Evolutionary conservation across 2,113 vertebrate species (phyloP).

Genomic region (Pedetes capensis): DNA sequence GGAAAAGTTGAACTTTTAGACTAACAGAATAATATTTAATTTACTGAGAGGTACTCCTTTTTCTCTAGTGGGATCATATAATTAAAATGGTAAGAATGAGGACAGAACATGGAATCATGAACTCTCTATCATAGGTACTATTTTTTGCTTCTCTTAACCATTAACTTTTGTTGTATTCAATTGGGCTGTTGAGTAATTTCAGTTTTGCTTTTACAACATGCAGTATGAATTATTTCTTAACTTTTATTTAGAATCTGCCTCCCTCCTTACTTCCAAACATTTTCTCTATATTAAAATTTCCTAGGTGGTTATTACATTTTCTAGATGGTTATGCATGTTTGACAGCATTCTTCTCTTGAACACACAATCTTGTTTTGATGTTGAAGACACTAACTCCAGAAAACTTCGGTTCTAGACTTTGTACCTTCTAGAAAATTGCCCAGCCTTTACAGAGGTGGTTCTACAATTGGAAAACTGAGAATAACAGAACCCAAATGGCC

Average conservation of each 20-base stretch:
- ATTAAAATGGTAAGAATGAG: neutral
- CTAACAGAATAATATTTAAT: neutral
- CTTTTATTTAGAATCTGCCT: neutral
- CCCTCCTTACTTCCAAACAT: neutral
- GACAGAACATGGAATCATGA: neutral
- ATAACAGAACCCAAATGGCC: neutral
- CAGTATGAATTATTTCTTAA: neutral
- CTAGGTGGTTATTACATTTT: neutral
- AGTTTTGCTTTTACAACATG: neutral
- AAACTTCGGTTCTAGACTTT: neutral
- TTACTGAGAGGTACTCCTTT: neutral
- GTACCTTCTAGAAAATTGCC: neutral
- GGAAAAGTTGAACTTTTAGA: neutral
- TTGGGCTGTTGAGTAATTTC: neutral
- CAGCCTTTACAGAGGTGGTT: neutral
- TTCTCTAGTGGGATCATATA: neutral
- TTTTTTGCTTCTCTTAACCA: neutral
- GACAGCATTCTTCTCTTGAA: neutral
- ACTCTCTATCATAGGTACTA: neutral
- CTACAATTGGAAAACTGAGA: neutral
- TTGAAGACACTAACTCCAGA: neutral
- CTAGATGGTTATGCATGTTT: no score
- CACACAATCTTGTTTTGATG: neutral
- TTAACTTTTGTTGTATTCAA: slow-evolving; percentile 15
- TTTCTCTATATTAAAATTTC: neutral